Evolutionary conservation across 2,113 vertebrate genomes (phyloP).

Genomic region (Propithecus coquereli): DNA sequence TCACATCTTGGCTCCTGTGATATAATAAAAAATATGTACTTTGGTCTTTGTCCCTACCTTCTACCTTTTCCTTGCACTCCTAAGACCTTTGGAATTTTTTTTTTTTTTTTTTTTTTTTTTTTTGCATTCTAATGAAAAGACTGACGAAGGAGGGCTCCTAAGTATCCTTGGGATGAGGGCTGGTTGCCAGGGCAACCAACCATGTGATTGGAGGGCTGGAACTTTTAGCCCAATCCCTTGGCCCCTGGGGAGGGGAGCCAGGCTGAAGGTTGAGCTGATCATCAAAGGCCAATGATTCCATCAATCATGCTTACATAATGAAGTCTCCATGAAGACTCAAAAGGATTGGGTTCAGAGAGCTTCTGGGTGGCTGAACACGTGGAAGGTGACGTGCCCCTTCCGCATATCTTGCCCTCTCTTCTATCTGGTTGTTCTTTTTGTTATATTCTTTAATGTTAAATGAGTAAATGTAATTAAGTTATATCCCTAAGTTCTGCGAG

Average conservation of each 20-base stretch:
- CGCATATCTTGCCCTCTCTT: neutral
- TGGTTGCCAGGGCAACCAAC: neutral
- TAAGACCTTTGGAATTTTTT: neutral
- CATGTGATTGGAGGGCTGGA: neutral
- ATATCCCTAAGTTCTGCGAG: neutral
- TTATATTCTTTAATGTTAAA: neutral
- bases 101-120: neutral
- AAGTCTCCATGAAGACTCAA: neutral
- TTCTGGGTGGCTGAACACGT: neutral
- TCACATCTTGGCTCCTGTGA: neutral
- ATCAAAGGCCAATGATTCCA: neutral
- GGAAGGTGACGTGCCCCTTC: too few relatives aligned
- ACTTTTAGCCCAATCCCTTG: neutral
- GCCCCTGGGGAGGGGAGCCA: neutral
- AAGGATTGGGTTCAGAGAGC: neutral
- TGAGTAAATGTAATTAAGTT: neutral
- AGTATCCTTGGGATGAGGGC: neutral
- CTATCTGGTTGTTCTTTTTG: neutral
- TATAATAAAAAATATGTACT: neutral
- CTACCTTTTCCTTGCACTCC: neutral
- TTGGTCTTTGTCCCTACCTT: neutral
- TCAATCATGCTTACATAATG: neutral
- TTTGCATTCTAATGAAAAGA: neutral
- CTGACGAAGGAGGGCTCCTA: neutral
- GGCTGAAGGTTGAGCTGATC: neutral